Base-by-base conservation (phyloP, 2,797 vertebrate genomes). In the Acanthurus lineatus region DNA sequence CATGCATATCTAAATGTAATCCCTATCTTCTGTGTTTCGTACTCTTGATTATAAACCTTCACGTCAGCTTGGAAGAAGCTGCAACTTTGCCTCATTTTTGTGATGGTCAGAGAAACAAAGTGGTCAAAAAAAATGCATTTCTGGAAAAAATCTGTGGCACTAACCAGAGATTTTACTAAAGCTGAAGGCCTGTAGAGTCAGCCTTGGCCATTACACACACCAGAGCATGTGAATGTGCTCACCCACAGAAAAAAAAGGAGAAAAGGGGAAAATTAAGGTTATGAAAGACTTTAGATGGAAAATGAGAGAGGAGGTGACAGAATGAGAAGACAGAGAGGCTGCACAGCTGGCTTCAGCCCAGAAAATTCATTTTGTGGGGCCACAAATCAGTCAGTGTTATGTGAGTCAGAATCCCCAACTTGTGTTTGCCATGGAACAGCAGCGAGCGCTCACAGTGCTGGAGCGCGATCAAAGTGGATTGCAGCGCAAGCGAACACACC, bases 331-430 rank as follows among this genome's bases (percentile, higher is more conserved):
- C 63, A 14, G 68, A 75, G 73, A 83, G 76, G 83, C 89, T 77
- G 87, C 82, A 78, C 77, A 79, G 83, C 87, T 93, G 94, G 94
- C 90, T 69, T 48, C 22, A 16, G 60, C 75, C 91, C 92, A 94
- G 62, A 59, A 65, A 75, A 89, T 89, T 92, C 79, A 87, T 94
- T 93, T 92, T 86, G 82, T 85, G 77, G 82, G 71, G 54, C 88
- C 79, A 86, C 91, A 93, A 91, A 92, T 91, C 87, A 88, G 83
- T 84, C 67, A 80, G 82, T 22, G 77, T 82, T 83, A 76, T 60
- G 60, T 78, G 81, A 88, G 81, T 88, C 88, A 83, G 69, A 81
- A 75, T 85, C 71, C 75, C 48, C 69, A 69, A 86, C 85, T 77
- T 85, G 79, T 62, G 79, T 79, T 86, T 68, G 69, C 86, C 59